Evolutionary conservation across 1,140 invertebrate genomes (phyloP), one percentile per base, ranked within the genome.

Genomic region (Aphelinus certus): DNA sequence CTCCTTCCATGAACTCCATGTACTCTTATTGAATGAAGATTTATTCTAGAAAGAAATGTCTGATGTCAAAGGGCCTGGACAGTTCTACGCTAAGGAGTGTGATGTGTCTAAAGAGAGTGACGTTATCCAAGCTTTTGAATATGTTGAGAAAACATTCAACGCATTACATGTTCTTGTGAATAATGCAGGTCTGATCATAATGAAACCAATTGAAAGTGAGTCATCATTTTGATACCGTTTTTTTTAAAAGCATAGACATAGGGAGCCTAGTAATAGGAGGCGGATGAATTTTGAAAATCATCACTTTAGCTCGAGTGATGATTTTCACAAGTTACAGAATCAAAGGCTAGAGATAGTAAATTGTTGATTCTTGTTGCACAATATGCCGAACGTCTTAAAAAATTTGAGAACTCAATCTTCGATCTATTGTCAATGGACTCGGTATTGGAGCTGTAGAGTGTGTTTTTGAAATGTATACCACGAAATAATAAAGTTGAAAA

Each of bases 121-220:
- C 3, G 89, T 94, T 6, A 76, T 88, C 26, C 78, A 84, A 7
- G 84, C 90, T 69, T 93, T 94, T 81, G 76, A 88, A 65, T 89
- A 88, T 86, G 88, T 92, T 7, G 88, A 90, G 63, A 79, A 84
- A 2, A 87, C 83, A 3, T 83, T 91, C 51, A 91, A 91, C 9
- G 89, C 89, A 7, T 85, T 93, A 47, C 90, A 93, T 81, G 86
- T 94, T 45, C 87, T 93, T 69, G 83, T 94, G 2, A 94, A 93
- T 79, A 93, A 92, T 83, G 92, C 93, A 4, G 93, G 91, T 3
- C 77, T 91, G 0, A 78, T 87, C 4, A 78, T 79, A 45, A 58
- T 69, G 3, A 84, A 81, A 3, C 77, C 79, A 78, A 89, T 82
- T 74, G 79, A 71, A 26, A 88, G 85, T 78, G 86, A 43, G 26